Base-by-base conservation (phyloP, 2,888 invertebrate genomes). In the Dynastes tityus region DNA sequence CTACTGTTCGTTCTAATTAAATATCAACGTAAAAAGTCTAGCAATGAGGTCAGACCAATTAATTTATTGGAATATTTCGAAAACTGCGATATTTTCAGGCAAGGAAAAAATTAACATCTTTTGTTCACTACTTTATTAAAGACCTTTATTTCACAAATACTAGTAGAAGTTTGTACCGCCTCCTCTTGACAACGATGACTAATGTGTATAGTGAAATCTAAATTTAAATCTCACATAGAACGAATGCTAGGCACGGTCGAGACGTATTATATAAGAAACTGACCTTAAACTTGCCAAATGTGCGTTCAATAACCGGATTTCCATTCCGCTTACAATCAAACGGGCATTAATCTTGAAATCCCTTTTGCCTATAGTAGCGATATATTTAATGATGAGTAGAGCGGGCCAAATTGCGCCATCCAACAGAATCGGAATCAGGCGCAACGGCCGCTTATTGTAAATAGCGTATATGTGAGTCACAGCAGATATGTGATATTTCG, bases 281-380 rank as follows among this genome's bases (percentile, higher is more conserved):
- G 22, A 58, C 55, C 55, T 58, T 58, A 58, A 58, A 58, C 55
- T 58, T 58, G 55, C 55, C 55, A 58, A 58, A 22, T 58, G n/a
- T 27, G 22, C 55, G 55, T 16, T 1, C 55, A 58, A 58, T 58
- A 58, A 58, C 55, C 55, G 16, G 55, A 16, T 22, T 22, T 16
- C 16, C n/a, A 13, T 53, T 53, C 16, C 8, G n/a, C 53, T 53
- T 58, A 58, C 8, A 58, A 58, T 58, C 22, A 22, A 58, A 8
- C 16, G 5, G n/a, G 3, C 32, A 37, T 37, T 37, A 37, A 58
- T 16, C 55, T 22, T 22, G 55, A 58, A n/a, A 22, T 16, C 5
- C 22, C 9, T 27, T 58, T 58, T 58, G n/a, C 55, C 2, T 5
- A 22, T 58, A 58, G 6, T 6, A 58, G 16, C 22, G 2, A 9